phyloP scores from a whole-genome alignment of 2,888 invertebrate species.

The Philhelius pedissequus region DNA sequence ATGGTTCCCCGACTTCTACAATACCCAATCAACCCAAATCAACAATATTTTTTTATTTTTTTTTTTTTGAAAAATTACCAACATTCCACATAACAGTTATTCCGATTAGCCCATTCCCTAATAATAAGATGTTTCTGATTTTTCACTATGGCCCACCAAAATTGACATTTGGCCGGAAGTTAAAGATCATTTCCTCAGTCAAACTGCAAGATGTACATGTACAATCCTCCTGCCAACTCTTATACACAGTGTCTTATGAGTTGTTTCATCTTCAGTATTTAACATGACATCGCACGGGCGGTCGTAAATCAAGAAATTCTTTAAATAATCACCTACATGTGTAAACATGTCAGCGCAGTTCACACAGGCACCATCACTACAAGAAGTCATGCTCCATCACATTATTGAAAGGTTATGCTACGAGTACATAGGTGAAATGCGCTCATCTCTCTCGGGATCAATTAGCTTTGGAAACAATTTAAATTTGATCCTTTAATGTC shows the following conservation, averaged over 20 bases:
- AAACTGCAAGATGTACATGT: not conserved
- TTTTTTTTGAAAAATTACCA: not conserved
- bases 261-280: constrained; percentile 17
- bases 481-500: not conserved
- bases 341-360: constrained; percentile 64
- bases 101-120: constrained; percentile 30
- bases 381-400: constrained; percentile 58
- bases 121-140: constrained; percentile 30
- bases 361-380: not conserved
- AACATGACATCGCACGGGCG: constrained; percentile 55
- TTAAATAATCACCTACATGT: constrained; percentile 67
- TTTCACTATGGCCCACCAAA: constrained; percentile 31
- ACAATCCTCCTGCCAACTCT: not conserved
- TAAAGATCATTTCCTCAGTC: constrained; percentile 47
- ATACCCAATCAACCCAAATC: too few relatives aligned
- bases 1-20: too few relatives aligned
- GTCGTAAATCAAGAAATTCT: constrained; percentile 63
- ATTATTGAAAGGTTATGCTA: not conserved
- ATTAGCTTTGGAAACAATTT: constrained; percentile 34
- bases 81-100: constrained; percentile 43
- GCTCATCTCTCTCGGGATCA: constrained; percentile 45
- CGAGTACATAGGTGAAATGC: constrained; percentile 39
- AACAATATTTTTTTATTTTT: too few relatives aligned
- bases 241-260: not conserved
- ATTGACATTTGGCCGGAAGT: constrained; percentile 47